Evolutionary conservation across 2,888 invertebrate genomes (phyloP), one percentile per base, ranked within the genome.

Genomic region (Drosophila atroscutellata): DNA sequence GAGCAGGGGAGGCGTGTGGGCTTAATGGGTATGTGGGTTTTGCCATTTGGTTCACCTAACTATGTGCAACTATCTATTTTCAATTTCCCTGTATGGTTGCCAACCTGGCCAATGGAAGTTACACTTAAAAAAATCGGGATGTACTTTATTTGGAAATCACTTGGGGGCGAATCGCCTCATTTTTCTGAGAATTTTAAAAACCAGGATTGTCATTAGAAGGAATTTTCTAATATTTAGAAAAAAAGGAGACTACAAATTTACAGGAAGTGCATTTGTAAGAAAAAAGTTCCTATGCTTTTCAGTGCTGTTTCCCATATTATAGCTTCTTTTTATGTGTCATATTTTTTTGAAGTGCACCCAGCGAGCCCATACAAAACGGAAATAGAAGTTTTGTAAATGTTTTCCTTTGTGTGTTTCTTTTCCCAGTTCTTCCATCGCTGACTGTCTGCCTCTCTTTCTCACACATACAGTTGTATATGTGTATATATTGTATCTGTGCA

Each of bases 381-480:
- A 91, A 91, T 91, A 90, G 89, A 91, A 90, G 90, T 91, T 91
- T 91, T 86, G 90, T 84, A 91, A 91, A 91, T 91, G 91, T 90
- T 91, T 91, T 91, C 90, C 84, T 85, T 86, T 91, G 86, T 85
- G 80, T 83, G 80, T 83, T 75, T 84, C 87, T 81, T 80, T 88
- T 62, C 55, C 36, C 54, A 60, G 75, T 56, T 75, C 26, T n/a
- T 18, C 28, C 36, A 55, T 64, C 39, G 62, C 52, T 13, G 47
- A 18, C 20, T 37, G 26, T 28, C 57, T 37, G 34, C 65, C 51
- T 34, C 47, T 28, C 47, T 32, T 36, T 36, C 24, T 61, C 58
- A 45, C 20, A 52, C 32, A 54, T 3, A 37, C 2, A 18, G 26
- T 13, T 7, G 36, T 15, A 36, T 32, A 20, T 24, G 7, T 36